Evolutionary conservation across 2,888 invertebrate genomes (phyloP), one percentile per base, ranked within the genome.

Genomic region (Heliconius erato): DNA sequence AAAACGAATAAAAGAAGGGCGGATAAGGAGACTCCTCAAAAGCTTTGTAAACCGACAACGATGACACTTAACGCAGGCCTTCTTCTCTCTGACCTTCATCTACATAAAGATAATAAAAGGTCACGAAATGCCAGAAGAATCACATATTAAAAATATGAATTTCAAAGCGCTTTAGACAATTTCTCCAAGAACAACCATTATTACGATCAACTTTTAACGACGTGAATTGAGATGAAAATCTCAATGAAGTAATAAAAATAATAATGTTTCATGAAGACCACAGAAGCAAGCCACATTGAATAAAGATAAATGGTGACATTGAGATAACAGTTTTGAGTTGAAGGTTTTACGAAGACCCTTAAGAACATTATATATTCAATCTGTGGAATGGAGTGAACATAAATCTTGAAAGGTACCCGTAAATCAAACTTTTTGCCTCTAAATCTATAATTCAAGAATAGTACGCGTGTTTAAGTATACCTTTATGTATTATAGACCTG

Each of bases 341-440:
- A 82, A 82, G 84, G 85, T 84, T 85, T 83, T 84, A 83, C 83
- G 84, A 83, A 85, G 84, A 85, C 80, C 86, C 87, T 86, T 87
- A 87, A 88, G 82, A 77, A 87, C 88, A 91, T 94, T 92, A 93
- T 90, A 92, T 91, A 94, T 94, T 94, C 93, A 92, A 92, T 92
- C 91, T 92, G 88, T 87, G 91, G 89, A 92, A 90, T 90, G 90
- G 89, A 89, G 87, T 89, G 88, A 89, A 89, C 92, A 93, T 94
- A 93, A 94, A 93, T 94, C 92, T 88, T 86, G 86, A 85, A 84
- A 88, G 89, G 89, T 90, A 89, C 89, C 87, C 91, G 91, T 93
- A 94, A 93, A 94, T 94, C 94, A 93, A 93, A 93, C 90, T 94
- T 94, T 94, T 94, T 92, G 92, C 90, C 89, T 89, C 87, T 88